phyloP scores from a whole-genome alignment of 2,113 vertebrate genomes.

The Osmerus mordax region DNA sequence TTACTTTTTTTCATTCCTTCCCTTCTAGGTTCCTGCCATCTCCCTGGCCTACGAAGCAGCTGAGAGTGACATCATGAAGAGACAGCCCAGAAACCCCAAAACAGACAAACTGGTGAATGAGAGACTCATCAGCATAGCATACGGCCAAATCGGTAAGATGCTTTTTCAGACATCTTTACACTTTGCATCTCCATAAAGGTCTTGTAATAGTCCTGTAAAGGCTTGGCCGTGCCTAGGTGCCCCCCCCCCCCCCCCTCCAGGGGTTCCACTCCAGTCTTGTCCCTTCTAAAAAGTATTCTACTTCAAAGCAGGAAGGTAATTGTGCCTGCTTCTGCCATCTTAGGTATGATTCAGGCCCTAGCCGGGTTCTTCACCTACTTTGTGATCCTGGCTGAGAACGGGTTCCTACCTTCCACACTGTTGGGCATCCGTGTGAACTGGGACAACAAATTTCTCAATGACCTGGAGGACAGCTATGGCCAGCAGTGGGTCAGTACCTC shows the following conservation, averaged over 20 bases:
- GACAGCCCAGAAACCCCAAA: constrained; percentile 79
- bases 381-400: constrained; percentile 93
- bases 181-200: background rate
- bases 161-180: background rate
- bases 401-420: constrained; percentile 83
- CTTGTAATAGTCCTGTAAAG: too few relatives aligned
- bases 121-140: constrained; percentile 84
- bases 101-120: constrained; percentile 86
- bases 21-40: constrained; percentile 80
- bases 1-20: background rate
- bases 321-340: background rate
- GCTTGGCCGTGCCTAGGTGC: background rate
- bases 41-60: constrained; percentile 85
- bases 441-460: constrained; percentile 87
- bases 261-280: background rate
- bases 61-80: constrained; percentile 88
- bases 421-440: constrained; percentile 87
- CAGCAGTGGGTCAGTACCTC: constrained; percentile 85
- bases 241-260: background rate
- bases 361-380: constrained; percentile 95
- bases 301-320: background rate
- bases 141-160: constrained; percentile 78
- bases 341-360: constrained; percentile 91
- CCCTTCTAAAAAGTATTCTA: too few relatives aligned
- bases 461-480: constrained; percentile 85